Conservation (phyloP, 2,888 invertebrate genomes). For the Hipparchia sbordonii region DNA sequence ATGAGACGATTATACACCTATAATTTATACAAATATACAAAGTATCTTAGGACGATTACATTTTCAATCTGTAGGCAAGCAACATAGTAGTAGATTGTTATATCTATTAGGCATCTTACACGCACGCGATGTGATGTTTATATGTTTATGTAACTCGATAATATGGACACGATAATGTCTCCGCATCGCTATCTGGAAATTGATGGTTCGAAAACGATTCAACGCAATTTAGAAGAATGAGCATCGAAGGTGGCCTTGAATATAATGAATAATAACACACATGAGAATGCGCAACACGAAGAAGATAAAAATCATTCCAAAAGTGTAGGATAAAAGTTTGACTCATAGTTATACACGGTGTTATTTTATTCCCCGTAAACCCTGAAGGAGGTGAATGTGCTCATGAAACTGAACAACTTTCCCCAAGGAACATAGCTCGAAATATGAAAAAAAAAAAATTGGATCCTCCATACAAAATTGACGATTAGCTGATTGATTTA, state of each 20-base stretch:
- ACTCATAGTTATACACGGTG: no score
- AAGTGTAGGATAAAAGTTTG: neutral
- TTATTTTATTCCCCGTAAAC: no score
- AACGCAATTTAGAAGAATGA: constrained; percentile 9
- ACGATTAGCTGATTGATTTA: no score
- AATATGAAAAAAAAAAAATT: no score
- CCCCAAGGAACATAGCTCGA: no score
- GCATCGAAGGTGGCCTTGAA: constrained; percentile 1
- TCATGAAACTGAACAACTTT: no score
- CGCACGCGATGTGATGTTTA: constrained; percentile 16
- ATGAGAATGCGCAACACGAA: neutral
- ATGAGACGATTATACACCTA: neutral
- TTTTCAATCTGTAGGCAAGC: neutral
- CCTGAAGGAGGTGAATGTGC: no score
- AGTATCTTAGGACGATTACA: neutral
- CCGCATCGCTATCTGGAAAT: constrained; percentile 1
- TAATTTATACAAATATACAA: neutral
- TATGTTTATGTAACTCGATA: constrained; percentile 11
- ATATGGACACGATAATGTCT: neutral
- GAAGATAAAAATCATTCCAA: neutral
- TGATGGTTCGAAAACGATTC: constrained; percentile 1
- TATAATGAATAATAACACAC: neutral
- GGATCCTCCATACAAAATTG: no score
- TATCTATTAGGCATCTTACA: neutral
- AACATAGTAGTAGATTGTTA: neutral